Evolutionary conservation across 2,797 vertebrate species (phyloP).

Genomic region (Danionella dracula): DNA sequence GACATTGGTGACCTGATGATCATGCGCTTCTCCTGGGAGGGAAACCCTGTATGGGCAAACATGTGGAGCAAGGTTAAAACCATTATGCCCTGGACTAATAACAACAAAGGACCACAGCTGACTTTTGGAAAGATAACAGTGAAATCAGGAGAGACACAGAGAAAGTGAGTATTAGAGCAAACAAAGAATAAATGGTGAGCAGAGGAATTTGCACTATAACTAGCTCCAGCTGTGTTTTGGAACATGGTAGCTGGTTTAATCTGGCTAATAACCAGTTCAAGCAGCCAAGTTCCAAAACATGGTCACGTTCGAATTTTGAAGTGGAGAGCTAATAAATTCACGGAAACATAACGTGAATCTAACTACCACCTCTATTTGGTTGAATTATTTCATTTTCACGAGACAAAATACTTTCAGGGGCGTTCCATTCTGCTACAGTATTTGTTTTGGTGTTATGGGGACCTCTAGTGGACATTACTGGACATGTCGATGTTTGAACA

Average conservation of each 20-base stretch:
- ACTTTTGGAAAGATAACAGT: constrained; percentile 74
- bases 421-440: no score
- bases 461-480: constrained; percentile 17
- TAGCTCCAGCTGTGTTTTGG: no score
- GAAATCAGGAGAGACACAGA: constrained; percentile 87
- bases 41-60: constrained; percentile 73
- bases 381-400: no score
- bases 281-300: no score
- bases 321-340: no score
- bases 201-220: no score
- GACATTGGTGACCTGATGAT: constrained; percentile 84
- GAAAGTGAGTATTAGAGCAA: constrained; percentile 69
- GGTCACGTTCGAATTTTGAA: no score
- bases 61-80: constrained; percentile 81
- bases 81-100: constrained; percentile 76
- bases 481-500: background rate
- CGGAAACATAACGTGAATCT: no score
- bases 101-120: constrained; percentile 61
- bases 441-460: background rate
- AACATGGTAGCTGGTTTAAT: no score
- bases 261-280: no score
- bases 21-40: constrained; percentile 82
- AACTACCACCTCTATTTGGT: no score
- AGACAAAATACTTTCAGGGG: no score
- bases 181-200: background rate